A percentile compares a stretch with the other conserved stretches of the same genome.
Evolutionary conservation across 2,113 vertebrate genomes (phyloP).

Genomic region (Oryzias woworae): DNA sequence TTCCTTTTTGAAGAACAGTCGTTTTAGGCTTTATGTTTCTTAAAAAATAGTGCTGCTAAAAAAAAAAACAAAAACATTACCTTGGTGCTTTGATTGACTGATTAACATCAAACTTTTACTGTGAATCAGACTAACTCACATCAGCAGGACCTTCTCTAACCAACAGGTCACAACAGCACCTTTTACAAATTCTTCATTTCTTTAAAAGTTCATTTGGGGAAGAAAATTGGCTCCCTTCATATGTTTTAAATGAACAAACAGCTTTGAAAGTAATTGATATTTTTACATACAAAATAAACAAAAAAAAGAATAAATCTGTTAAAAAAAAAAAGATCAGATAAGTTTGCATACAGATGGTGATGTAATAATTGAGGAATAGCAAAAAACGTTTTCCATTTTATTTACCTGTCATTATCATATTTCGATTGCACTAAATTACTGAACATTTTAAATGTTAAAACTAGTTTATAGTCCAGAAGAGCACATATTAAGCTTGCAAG

Average conservation of each 20-base stretch:
- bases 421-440: neutral
- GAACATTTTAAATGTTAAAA: conserved; percentile 1
- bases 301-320: too few species aligned
- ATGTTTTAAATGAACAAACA: neutral
- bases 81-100: neutral
- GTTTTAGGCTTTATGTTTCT: neutral
- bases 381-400: too few species aligned
- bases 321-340: too few species aligned
- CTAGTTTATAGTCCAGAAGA: neutral
- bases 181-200: neutral
- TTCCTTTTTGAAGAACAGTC: neutral
- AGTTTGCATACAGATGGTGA: too few species aligned
- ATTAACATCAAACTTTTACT: neutral
- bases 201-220: neutral
- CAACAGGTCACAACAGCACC: neutral
- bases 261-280: neutral
- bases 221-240: neutral
- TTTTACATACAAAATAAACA: neutral
- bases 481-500: too few species aligned
- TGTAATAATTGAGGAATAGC: too few species aligned
- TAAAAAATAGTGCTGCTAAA: neutral
- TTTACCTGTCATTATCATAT: too few species aligned
- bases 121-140: neutral
- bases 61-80: neutral
- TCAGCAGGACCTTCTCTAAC: neutral